Percentiles rank a stretch among this genome's conserved stretches.
Conservation (phyloP, 2,888 invertebrate genomes). For the Anthophora plumipes region DNA sequence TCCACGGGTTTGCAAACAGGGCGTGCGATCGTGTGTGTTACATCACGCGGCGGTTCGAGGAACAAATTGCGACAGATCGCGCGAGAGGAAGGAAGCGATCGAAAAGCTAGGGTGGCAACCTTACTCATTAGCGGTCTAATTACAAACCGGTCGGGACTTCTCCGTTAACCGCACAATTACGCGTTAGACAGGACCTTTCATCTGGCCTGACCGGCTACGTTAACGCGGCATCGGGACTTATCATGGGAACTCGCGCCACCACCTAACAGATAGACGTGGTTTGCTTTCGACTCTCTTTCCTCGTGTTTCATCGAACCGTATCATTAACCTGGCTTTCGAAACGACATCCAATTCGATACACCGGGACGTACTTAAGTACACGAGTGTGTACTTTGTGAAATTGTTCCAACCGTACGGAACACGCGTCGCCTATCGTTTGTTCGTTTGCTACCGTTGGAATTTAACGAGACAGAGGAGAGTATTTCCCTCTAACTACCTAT, state of each 20-base stretch:
- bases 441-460: neutral
- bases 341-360: slow-evolving; percentile 5
- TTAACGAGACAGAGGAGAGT: too few species aligned
- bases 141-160: slow-evolving; percentile 55
- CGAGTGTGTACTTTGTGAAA: slow-evolving; percentile 12
- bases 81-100: slow-evolving; percentile 59
- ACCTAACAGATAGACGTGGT: neutral
- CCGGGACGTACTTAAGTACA: too few species aligned
- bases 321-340: slow-evolving; percentile 18
- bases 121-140: slow-evolving; percentile 65
- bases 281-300: slow-evolving; percentile 9
- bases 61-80: slow-evolving; percentile 45
- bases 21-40: neutral
- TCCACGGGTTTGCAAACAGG: neutral
- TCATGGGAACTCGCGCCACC: slow-evolving; percentile 30
- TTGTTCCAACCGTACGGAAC: slow-evolving; percentile 3
- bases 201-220: neutral
- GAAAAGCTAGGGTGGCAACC: slow-evolving; percentile 51
- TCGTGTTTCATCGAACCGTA: slow-evolving; percentile 10
- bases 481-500: too few species aligned
- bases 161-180: slow-evolving; percentile 62
- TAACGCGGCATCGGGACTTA: neutral
- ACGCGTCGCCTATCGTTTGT: neutral
- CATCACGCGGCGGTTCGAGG: slow-evolving; percentile 18
- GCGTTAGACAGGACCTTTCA: slow-evolving; percentile 48